Evolutionary conservation across 2,113 vertebrate species (phyloP).

Genomic region (Loxodonta africana): DNA sequence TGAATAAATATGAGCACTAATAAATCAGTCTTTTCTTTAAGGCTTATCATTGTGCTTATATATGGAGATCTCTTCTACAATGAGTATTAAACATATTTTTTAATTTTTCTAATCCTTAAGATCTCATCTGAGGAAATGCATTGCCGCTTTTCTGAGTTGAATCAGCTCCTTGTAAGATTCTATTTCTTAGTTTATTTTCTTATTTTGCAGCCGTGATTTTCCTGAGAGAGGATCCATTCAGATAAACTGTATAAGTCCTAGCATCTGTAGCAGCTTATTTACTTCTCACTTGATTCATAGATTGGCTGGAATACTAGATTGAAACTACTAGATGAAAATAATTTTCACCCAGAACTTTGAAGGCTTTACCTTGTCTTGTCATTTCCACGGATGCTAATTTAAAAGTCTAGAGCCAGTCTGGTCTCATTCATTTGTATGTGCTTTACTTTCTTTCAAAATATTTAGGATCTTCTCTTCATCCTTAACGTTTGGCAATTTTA

Average conservation of each 20-base stretch:
- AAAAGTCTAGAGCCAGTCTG: background rate
- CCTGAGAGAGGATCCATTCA: background rate
- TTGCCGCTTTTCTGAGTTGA: background rate
- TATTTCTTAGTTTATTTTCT: background rate
- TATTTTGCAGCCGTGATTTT: background rate
- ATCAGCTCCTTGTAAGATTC: background rate
- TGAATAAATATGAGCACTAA: background rate
- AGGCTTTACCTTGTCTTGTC: background rate
- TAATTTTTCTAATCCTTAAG: background rate
- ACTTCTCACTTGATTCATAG: background rate
- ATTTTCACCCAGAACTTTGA: background rate
- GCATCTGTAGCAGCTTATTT: background rate
- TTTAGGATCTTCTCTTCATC: background rate
- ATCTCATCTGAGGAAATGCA: background rate
- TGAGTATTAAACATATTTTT: background rate
- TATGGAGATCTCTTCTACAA: background rate
- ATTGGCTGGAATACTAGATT: background rate
- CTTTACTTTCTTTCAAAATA: slow-evolving; percentile 35
- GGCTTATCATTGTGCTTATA: background rate
- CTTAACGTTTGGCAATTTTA: slow-evolving; percentile 11
- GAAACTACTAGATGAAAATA: background rate
- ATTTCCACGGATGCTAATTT: background rate
- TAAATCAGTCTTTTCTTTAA: background rate
- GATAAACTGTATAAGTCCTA: background rate
- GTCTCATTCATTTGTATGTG: background rate